A percentile compares a stretch with the other conserved stretches of the same genome.
phyloP scores from a whole-genome alignment of 2,888 invertebrate species.

The Drosophila histrio region DNA sequence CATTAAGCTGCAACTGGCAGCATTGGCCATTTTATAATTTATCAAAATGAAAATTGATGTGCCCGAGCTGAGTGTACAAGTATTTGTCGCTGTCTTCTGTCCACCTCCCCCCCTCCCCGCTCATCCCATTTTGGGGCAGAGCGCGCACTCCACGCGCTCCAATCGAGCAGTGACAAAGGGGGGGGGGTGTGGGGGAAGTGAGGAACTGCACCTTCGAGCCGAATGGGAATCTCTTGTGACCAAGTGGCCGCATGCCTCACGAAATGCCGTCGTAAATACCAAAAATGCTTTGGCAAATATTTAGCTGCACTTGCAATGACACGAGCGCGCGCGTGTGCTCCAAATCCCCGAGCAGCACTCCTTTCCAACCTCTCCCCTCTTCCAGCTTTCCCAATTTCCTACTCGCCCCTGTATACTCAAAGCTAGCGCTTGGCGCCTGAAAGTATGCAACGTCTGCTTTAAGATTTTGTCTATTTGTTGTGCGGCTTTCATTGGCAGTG shows the following conservation, averaged over 20 bases:
- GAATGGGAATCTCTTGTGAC: conserved; percentile 29
- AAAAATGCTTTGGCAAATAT: conserved; percentile 76
- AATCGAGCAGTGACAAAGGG: background rate
- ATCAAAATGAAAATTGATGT: conserved; percentile 80
- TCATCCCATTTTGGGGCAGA: background rate
- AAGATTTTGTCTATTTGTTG: conserved; percentile 26
- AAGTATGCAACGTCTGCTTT: conserved; percentile 47
- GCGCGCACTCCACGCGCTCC: conserved; percentile 6
- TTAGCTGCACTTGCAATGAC: conserved; percentile 74
- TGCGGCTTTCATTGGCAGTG: conserved; percentile 14
- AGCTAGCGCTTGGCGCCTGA: background rate
- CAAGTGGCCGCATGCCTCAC: conserved; percentile 53
- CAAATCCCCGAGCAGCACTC: conserved; percentile 2
- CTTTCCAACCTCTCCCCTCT: too few species aligned
- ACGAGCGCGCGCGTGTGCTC: conserved; percentile 37
- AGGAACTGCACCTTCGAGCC: conserved; percentile 38
- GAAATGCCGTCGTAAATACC: conserved; percentile 76
- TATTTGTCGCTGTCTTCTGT: conserved; percentile 42
- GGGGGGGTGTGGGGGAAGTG: background rate
- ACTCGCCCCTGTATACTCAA: background rate
- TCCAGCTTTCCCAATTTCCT: too few species aligned
- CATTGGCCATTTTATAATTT: conserved; percentile 72
- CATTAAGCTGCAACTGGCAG: conserved; percentile 45
- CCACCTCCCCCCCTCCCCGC: background rate
- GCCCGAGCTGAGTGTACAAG: conserved; percentile 25